These are phyloP conservation scores for Troides helena DNA, from an alignment of 2,888 invertebrate species.

Conservation along the genomic window DNA sequence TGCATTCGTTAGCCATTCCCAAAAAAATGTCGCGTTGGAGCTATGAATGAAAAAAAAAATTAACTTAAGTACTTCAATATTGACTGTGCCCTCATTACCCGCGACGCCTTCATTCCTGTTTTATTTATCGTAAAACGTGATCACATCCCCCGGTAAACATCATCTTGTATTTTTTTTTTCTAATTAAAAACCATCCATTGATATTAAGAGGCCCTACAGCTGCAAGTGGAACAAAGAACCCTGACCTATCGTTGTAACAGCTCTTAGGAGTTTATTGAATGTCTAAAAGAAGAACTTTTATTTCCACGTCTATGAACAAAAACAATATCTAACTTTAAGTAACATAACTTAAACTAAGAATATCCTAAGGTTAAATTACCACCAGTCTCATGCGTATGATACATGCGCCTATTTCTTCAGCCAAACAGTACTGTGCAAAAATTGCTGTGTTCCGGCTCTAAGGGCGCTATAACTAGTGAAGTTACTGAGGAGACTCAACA, in stretches of 20 bases:
- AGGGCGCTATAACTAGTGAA: no score
- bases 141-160: constrained; percentile 10
- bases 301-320: neutral
- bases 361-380: no score
- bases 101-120: constrained; percentile 21
- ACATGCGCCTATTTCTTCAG: no score
- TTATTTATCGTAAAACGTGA: constrained; percentile 18
- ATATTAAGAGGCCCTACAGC: neutral
- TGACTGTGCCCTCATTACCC: constrained; percentile 9
- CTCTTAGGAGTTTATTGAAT: neutral
- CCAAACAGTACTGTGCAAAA: no score
- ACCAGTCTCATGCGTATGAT: no score
- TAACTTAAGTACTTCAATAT: constrained; percentile 22
- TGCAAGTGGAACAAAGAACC: constrained; percentile 14
- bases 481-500: no score
- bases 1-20: constrained; percentile 24
- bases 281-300: neutral
- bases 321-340: no score
- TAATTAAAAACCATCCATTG: constrained; percentile 13
- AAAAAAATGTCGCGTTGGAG: constrained; percentile 15
- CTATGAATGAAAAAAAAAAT: constrained; percentile 14
- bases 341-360: no score
- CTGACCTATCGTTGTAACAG: constrained; percentile 12
- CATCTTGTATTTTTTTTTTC: constrained; percentile 8
- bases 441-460: no score